phyloP scores from a whole-genome alignment of 2,113 vertebrate species.

The Gadus chalcogrammus region DNA sequence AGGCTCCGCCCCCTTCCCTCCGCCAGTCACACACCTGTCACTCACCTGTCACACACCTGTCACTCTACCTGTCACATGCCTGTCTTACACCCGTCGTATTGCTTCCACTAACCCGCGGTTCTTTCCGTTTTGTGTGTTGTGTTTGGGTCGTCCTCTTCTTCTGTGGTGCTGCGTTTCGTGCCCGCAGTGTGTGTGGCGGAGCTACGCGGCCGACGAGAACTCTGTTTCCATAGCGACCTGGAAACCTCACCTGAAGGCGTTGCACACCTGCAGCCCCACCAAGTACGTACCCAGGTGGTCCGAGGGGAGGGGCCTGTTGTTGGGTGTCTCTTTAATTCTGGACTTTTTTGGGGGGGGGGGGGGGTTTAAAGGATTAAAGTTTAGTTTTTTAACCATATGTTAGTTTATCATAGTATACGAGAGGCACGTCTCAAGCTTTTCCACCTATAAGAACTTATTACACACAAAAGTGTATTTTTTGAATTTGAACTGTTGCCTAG shows the following conservation, averaged over 20 bases:
- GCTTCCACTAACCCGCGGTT: conserved; percentile 21
- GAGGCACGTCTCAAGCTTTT: too few relatives aligned
- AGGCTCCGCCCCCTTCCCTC: conserved; percentile 47
- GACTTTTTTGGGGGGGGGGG: too few relatives aligned
- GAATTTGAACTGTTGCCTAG: not conserved
- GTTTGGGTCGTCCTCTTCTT: conserved; percentile 15
- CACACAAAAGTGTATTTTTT: not conserved
- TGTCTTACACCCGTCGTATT: conserved; percentile 59
- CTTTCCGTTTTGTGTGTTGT: conserved; percentile 47
- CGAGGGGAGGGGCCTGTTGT: conserved; percentile 51
- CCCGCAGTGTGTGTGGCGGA: conserved; percentile 98
- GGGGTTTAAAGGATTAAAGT: too few relatives aligned
- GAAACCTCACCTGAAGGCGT: conserved; percentile 99
- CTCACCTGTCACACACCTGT: conserved; percentile 70
- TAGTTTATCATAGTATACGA: too few relatives aligned
- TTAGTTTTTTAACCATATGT: too few relatives aligned
- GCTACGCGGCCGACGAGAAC: conserved; percentile 99
- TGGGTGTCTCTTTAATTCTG: conserved; percentile 38
- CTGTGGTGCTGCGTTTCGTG: conserved; percentile 66
- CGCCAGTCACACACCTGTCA: conserved; percentile 60
- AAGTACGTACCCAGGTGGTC: conserved; percentile 92
- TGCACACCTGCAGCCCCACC: conserved; percentile 99
- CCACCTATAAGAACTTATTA: too few relatives aligned
- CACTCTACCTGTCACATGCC: conserved; percentile 28
- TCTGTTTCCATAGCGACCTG: conserved; percentile 99